These are phyloP conservation scores for Gonioctena quinquepunctata DNA, from an alignment of 1,140 invertebrate genomes.

Conservation along the genomic window DNA sequence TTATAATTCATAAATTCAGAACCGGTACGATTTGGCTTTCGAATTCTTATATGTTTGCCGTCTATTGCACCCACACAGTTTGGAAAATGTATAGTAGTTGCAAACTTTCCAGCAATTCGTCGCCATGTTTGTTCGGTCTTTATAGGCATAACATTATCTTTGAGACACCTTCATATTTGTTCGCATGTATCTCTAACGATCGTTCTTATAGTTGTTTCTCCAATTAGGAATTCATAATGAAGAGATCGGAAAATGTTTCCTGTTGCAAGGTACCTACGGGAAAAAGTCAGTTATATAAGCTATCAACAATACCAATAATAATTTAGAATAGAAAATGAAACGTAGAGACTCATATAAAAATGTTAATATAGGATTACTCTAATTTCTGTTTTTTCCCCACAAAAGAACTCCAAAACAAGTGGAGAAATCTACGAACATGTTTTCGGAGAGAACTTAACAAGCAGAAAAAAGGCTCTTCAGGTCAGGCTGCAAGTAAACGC, in stretches of 20 bases:
- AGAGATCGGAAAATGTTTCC: neutral
- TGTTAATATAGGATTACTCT: neutral
- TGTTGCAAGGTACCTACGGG: neutral
- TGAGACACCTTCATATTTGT: conserved; percentile 16
- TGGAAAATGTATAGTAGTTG: conserved; percentile 56
- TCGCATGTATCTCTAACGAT: conserved; percentile 27
- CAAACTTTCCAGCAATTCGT: conserved; percentile 44
- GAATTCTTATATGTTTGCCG: conserved; percentile 56
- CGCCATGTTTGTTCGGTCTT: conserved; percentile 5
- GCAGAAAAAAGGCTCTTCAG: neutral
- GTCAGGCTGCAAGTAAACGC: neutral
- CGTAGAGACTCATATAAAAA: neutral
- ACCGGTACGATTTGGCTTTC: conserved; percentile 45
- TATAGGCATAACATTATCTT: neutral
- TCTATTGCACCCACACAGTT: conserved; percentile 57
- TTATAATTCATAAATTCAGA: conserved; percentile 57
- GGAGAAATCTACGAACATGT: neutral
- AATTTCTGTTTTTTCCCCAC: neutral
- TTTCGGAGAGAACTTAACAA: neutral
- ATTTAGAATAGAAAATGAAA: neutral
- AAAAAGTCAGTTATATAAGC: too few relatives aligned
- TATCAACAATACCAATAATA: too few relatives aligned
- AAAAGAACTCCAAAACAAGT: neutral
- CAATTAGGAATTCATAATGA: conserved; percentile 18
- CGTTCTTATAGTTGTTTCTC: conserved; percentile 15